Conservation (phyloP, 2,113 vertebrate genomes). For the Spilogale gracilis region DNA sequence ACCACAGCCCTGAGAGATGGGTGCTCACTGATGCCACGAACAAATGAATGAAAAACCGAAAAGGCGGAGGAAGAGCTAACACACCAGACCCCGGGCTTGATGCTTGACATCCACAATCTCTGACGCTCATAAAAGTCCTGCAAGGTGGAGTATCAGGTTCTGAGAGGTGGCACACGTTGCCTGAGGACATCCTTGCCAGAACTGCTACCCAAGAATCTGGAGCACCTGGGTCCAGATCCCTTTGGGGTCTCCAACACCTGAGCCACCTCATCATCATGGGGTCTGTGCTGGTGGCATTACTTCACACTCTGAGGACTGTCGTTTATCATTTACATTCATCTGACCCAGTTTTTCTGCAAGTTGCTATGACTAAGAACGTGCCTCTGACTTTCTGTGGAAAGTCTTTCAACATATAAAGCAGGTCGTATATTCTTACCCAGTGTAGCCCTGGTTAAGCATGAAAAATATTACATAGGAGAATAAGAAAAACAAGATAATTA, state of each 20-base stretch:
- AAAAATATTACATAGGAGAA: not conserved
- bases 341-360: not conserved
- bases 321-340: not conserved
- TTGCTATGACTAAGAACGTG: not conserved
- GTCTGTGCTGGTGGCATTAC: not conserved
- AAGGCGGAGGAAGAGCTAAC: not conserved
- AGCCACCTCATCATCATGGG: not conserved
- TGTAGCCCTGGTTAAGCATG: not conserved
- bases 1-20: not conserved
- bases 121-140: not conserved
- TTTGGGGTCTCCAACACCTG: not conserved
- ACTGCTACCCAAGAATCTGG: not conserved
- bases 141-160: not conserved
- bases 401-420: not conserved
- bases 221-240: not conserved
- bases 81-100: not conserved
- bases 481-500: not conserved
- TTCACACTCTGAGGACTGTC: not conserved
- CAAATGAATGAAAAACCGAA: fast-evolving
- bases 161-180: not conserved
- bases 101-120: not conserved
- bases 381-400: not conserved
- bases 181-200: not conserved
- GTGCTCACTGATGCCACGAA: too few species aligned
- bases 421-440: not conserved